Conservation (phyloP, 1,140 invertebrate genomes). For the Ceratina calcarata region DNA sequence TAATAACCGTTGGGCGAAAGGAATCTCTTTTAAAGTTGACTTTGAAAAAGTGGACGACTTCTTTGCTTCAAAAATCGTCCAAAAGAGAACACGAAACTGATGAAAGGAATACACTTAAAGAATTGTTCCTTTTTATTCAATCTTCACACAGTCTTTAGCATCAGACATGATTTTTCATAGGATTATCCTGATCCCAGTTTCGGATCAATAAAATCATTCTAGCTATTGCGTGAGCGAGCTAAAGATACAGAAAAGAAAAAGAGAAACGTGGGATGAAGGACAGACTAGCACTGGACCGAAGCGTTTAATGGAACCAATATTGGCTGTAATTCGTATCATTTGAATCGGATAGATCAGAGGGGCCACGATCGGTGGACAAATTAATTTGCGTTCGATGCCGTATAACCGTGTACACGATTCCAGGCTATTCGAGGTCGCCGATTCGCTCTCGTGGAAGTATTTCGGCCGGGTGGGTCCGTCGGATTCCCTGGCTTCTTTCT, state of each 20-base stretch:
- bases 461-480: slow-evolving; percentile 61
- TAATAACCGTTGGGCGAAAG: too few species aligned
- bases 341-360: neutral
- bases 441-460: slow-evolving; percentile 50
- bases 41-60: too few species aligned
- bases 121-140: too few species aligned
- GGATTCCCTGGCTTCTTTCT: slow-evolving; percentile 61
- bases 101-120: too few species aligned
- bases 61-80: too few species aligned
- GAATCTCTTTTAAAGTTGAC: too few species aligned
- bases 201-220: neutral
- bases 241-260: neutral
- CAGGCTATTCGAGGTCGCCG: neutral
- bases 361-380: slow-evolving; percentile 19
- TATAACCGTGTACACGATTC: slow-evolving; percentile 9
- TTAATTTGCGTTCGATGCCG: slow-evolving; percentile 49
- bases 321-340: neutral
- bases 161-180: too few species aligned
- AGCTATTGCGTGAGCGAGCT: too few species aligned
- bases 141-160: too few species aligned
- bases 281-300: neutral
- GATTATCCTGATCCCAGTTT: too few species aligned
- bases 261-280: neutral
- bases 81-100: too few species aligned
- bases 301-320: neutral